Base-by-base conservation (phyloP, 2,797 vertebrate genomes). In the Melanogrammus aeglefinus region DNA sequence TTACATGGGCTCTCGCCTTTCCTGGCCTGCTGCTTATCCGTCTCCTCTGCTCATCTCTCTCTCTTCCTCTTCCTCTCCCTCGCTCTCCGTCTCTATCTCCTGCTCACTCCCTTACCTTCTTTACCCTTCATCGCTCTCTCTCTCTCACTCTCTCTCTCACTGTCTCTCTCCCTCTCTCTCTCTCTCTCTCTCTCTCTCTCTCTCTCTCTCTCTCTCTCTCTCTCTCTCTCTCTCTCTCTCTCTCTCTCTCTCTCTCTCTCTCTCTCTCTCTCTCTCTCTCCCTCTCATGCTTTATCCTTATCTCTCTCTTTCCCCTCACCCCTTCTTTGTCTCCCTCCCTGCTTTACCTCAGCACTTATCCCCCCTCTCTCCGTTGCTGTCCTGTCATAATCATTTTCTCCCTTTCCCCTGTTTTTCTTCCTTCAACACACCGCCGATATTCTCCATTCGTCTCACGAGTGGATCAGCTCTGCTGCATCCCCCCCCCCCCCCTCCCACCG, bases 1-100 rank as follows among this genome's bases (percentile, higher is more conserved):
- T 94, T 89, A 95, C 94, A 94, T 91, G 91, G 91, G 88, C 92
- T 93, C 92, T 91, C 86, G 88, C 90, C 85, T 92, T 85, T 90
- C 91, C 91, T 92, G 91, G 86, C 87, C 88, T 78, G 80, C 76
- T 78, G 90, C 92, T 94, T 93, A 94, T 94, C 92, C 82, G 85
- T 85, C 76, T 80, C 82, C 88, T 87, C 83, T 81, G 81, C 87
- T 90, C 88, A 85, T 88, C 88, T 85, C 74, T 84, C 77, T 77
- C 80, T 44, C 83, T 72, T 82, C 73, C 74, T 38, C 74, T 73
- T 73, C 69, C 71, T 35, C 51, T 57, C 57, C 69, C 69, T 36
- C 18, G 16, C 21, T 35, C 41, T 51, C 73, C 27, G 18, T 47
- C 36, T 77, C 80, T 69, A 78, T 84, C 79, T 27, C 10, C 27